Conservation (phyloP, 2,113 vertebrate genomes). For the Benitochromis conjunctus region DNA sequence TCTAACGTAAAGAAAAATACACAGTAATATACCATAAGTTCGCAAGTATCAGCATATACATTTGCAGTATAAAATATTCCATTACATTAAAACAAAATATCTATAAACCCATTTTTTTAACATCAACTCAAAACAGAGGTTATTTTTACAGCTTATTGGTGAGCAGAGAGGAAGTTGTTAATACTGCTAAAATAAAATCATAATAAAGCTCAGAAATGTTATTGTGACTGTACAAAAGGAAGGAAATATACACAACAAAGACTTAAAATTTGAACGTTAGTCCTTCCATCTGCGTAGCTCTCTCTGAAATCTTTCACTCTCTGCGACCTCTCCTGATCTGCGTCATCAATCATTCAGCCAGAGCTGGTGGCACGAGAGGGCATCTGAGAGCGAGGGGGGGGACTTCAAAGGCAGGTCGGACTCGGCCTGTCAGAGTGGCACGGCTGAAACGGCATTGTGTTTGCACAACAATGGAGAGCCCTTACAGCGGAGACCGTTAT, state of each 20-base stretch:
- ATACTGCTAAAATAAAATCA: neutral
- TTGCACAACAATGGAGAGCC: slow-evolving; percentile 48
- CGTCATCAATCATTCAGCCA: slow-evolving; percentile 36
- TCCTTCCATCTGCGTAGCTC: neutral
- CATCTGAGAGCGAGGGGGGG: neutral
- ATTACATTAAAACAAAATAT: neutral
- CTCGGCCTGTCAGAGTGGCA: slow-evolving; percentile 10
- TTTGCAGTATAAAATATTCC: neutral
- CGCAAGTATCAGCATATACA: neutral
- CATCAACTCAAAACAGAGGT: too few relatives aligned
- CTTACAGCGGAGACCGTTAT: slow-evolving; percentile 58
- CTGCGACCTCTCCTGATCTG: neutral
- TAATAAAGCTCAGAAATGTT: neutral
- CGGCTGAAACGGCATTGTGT: slow-evolving; percentile 37
- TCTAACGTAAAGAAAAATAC: neutral
- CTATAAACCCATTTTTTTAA: too few relatives aligned
- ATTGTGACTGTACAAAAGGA: neutral
- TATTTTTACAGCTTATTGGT: neutral
- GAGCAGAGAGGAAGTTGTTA: neutral
- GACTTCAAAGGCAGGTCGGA: slow-evolving; percentile 40
- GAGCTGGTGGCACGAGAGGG: slow-evolving; percentile 20
- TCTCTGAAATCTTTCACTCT: neutral
- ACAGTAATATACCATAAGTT: neutral
- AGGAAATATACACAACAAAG: neutral
- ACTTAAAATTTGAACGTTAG: neutral